Conservation (phyloP, 2,113 vertebrate species). For the Sakesphorus luctuosus region DNA sequence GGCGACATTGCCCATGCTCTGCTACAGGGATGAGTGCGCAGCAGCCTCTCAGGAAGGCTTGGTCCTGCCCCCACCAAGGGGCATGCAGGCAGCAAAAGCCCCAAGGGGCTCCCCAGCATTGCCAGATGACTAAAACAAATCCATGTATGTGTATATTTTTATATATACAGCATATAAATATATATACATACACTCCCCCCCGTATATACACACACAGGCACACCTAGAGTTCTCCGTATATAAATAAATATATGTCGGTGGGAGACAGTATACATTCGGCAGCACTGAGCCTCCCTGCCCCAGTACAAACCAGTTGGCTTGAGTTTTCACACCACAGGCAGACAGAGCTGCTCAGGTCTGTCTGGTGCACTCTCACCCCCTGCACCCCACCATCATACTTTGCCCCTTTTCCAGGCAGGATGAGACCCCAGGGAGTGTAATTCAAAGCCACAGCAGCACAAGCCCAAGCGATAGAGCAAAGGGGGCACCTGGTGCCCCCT, state of each 20-base stretch:
- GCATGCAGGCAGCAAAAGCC: background rate
- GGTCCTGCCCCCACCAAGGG: background rate
- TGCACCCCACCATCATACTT: background rate
- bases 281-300: background rate
- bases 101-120: background rate
- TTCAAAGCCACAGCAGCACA: background rate
- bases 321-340: background rate
- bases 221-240: constrained; percentile 50
- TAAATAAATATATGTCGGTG: constrained; percentile 8
- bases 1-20: background rate
- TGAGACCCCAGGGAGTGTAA: background rate
- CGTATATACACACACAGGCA: constrained; percentile 60
- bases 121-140: constrained; percentile 44
- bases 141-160: constrained; percentile 65
- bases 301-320: background rate
- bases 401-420: background rate
- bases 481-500: background rate
- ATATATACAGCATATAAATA: constrained; percentile 69
- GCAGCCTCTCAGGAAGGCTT: background rate
- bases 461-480: background rate
- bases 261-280: background rate
- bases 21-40: background rate
- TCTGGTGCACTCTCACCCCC: background rate
- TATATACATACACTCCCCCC: constrained; percentile 55
- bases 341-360: background rate